Base-by-base conservation (phyloP, 1,140 invertebrate genomes). In the Meloidogyne floridensis region DNA sequence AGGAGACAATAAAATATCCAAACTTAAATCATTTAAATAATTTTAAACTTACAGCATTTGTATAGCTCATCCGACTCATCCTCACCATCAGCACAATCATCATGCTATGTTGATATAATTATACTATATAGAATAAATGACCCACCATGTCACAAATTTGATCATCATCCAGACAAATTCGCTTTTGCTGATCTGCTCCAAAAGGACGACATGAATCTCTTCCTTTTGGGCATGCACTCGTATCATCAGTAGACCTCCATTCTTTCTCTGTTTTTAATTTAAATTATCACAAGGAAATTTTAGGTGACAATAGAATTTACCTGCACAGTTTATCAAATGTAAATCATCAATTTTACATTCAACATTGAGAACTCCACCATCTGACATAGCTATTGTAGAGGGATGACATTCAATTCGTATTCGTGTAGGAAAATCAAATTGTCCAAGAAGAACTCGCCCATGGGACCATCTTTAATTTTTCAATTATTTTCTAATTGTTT, bases 381-480 rank as follows among this genome's bases (percentile, higher is more conserved):
- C 74, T 15, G 18, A 18, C 20, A n/a, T 85, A 47, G 76, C 9
- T 18, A 75, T 43, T 56, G 59, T 32, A 8, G 53, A 54, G 1
- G 86, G 32, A 73, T 86, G 85, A 43, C 85, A 86, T 76, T 86
- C 85, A 32, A 86, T 85, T 9, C 85, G 86, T 71, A 86, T 86
- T 70, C 85, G 80, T 1, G 86, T 86, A 1, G 85, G 85, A 53
- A 81, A 86, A 15, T n/a, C n/a, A 69, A 86, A 86, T 54, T 77
- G 72, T 10, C 85, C 85, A 71, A 86, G 86, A 8, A 70, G 20
- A 4, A 86, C 86, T 59, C 86, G 76, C 43, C 77, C 83, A 5
- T 51, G 77, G n/a, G 56, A 84, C 85, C 85, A 85, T 15, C 84
- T 85, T 8, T 72, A 42, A 70, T 83, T 81, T 81, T 2, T 32